phyloP scores from a whole-genome alignment of 30 jellyfish, hydroid and myxozoan species.

The Mastigias papua region DNA sequence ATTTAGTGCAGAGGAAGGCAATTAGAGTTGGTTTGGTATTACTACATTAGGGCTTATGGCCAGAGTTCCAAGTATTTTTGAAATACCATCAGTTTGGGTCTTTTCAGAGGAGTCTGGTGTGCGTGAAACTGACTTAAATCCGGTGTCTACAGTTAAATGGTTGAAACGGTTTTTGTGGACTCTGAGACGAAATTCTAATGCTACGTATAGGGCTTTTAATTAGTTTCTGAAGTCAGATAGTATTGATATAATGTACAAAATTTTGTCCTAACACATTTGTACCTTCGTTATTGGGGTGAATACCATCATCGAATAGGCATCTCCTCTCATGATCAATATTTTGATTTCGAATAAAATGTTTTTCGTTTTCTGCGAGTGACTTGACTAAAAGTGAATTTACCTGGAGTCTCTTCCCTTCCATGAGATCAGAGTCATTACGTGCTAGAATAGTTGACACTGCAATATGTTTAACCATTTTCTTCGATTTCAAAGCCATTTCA shows the following conservation, averaged over 20 bases:
- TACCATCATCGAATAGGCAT: conserved; percentile 7
- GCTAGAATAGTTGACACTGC: conserved; percentile 23
- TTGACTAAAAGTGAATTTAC: too few relatives aligned
- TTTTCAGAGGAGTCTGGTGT: conserved; percentile 26
- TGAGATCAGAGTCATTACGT: conserved; percentile 13
- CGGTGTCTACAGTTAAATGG: background rate
- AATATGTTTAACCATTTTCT: background rate
- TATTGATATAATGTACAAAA: conserved; percentile 18
- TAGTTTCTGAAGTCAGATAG: conserved; percentile 1
- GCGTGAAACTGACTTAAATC: background rate
- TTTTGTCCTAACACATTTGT: conserved; percentile 34
- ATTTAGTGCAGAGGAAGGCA: too few relatives aligned
- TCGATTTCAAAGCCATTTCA: conserved; percentile 9
- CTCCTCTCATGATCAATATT: conserved; percentile 2
- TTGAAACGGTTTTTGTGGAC: background rate
- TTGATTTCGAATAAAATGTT: conserved; percentile 8
- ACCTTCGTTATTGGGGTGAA: conserved; percentile 20
- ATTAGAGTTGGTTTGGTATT: background rate
- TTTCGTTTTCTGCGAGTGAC: conserved; percentile 22
- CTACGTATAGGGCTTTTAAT: background rate
- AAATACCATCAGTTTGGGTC: conserved; percentile 7
- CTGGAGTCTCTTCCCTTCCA: conserved; percentile 36
- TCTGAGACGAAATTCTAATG: too few relatives aligned
- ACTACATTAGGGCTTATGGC: conserved; percentile 27
- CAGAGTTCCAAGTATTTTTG: conserved; percentile 13